phyloP scores from a whole-genome alignment of 2,113 vertebrate species.

The Heloderma charlesbogerti region DNA sequence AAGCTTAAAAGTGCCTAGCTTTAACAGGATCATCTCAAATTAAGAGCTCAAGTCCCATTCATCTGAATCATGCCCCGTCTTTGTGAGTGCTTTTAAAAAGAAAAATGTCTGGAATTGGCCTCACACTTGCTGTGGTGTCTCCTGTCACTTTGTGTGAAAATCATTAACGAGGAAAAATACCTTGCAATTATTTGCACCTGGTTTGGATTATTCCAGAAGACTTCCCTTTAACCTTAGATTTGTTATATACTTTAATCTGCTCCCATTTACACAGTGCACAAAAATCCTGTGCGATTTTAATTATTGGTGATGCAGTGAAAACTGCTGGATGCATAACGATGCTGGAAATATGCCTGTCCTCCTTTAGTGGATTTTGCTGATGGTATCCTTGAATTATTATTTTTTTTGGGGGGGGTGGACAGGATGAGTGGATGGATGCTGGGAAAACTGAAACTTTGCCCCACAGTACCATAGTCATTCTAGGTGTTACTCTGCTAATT shows the following conservation, averaged over 20 bases:
- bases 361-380: background rate
- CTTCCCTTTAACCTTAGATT: background rate
- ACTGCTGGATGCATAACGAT: background rate
- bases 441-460: background rate
- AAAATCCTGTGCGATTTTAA: background rate
- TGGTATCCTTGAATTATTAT: background rate
- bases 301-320: background rate
- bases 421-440: background rate
- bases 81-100: background rate
- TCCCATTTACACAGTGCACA: background rate
- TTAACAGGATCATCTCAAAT: background rate
- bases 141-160: slow-evolving; percentile 16
- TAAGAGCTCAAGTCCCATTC: background rate
- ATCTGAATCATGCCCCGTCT: background rate
- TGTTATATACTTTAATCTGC: background rate
- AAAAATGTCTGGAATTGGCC: background rate
- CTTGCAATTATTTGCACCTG: slow-evolving; percentile 6
- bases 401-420: background rate
- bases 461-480: background rate
- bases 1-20: background rate
- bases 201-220: slow-evolving; percentile 25
- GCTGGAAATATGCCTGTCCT: background rate
- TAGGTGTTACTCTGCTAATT: background rate
- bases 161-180: background rate
- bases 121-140: background rate